A percentile compares a stretch with the other conserved stretches of the same genome.
Conservation (phyloP, 2,888 invertebrate genomes). For the Spilarctia lutea region DNA sequence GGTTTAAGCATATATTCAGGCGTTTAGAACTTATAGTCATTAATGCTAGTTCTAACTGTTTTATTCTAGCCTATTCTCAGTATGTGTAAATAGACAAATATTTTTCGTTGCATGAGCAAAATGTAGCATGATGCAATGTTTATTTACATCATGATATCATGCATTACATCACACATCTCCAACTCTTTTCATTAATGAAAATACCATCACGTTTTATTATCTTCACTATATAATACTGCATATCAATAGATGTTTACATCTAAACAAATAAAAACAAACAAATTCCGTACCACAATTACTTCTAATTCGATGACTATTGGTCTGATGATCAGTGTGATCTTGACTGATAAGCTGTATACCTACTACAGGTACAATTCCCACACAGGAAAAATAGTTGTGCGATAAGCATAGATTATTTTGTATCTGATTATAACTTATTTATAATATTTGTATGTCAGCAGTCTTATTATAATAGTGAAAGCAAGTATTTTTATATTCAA, state of each 20-base stretch:
- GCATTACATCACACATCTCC: constrained; percentile 2
- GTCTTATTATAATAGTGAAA: no score
- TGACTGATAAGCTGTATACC: no score
- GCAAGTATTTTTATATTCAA: no score
- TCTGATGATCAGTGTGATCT: no score
- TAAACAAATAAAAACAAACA: constrained; percentile 22
- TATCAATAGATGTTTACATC: neutral
- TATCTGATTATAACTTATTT: neutral
- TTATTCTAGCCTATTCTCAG: neutral
- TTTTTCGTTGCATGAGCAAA: neutral
- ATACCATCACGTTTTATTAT: constrained; percentile 7
- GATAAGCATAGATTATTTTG: neutral
- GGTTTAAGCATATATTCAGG: neutral
- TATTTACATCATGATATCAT: constrained; percentile 12
- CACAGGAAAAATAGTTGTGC: neutral
- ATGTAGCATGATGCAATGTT: constrained; percentile 7
- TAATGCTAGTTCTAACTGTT: neutral
- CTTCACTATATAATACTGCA: neutral
- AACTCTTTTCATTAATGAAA: neutral
- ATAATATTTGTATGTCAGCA: no score
- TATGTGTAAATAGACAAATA: neutral
- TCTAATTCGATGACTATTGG: constrained; percentile 22
- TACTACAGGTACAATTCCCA: neutral
- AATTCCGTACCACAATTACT: constrained; percentile 18
- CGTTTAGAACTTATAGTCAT: neutral